Evolutionary conservation across 2,888 invertebrate species (phyloP).

Genomic region (Peribatodes rhomboidaria): DNA sequence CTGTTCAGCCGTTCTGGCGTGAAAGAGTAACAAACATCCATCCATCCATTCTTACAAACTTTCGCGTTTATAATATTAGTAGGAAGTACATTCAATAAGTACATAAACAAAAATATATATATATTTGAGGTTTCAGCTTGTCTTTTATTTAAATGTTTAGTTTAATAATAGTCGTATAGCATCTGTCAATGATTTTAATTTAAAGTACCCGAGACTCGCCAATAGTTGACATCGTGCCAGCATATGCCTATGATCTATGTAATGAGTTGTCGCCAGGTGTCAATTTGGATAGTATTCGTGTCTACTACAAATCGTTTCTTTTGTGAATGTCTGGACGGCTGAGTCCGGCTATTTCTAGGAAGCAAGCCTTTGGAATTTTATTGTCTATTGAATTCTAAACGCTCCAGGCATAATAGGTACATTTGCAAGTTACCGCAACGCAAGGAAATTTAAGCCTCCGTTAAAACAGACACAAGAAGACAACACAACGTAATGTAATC

Average conservation of each 20-base stretch:
- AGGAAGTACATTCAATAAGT: too few relatives aligned
- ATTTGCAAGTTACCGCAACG: slow-evolving; percentile 12
- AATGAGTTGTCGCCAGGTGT: slow-evolving; percentile 35
- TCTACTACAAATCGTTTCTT: slow-evolving; percentile 41
- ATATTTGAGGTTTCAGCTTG: not conserved
- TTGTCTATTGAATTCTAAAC: slow-evolving; percentile 28
- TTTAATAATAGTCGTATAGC: not conserved
- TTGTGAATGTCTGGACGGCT: slow-evolving; percentile 33
- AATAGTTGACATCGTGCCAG: slow-evolving; percentile 6
- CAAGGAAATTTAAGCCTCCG: slow-evolving; percentile 24
- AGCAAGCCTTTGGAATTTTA: slow-evolving; percentile 23
- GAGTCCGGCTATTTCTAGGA: slow-evolving; percentile 24
- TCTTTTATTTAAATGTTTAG: not conserved
- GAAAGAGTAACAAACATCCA: too few relatives aligned
- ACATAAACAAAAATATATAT: too few relatives aligned
- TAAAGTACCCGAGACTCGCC: not conserved
- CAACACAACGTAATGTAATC: too few relatives aligned
- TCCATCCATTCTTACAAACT: too few relatives aligned
- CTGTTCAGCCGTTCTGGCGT: too few relatives aligned
- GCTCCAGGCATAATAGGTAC: slow-evolving; percentile 9
- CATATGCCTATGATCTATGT: slow-evolving; percentile 8
- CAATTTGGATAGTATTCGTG: slow-evolving; percentile 38
- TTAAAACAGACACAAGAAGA: not conserved
- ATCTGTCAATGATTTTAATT: not conserved
- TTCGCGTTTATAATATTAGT: too few relatives aligned